Evolutionary conservation across 92 coral and sea anemone genomes (phyloP).

Genomic region (Montipora capitata): DNA sequence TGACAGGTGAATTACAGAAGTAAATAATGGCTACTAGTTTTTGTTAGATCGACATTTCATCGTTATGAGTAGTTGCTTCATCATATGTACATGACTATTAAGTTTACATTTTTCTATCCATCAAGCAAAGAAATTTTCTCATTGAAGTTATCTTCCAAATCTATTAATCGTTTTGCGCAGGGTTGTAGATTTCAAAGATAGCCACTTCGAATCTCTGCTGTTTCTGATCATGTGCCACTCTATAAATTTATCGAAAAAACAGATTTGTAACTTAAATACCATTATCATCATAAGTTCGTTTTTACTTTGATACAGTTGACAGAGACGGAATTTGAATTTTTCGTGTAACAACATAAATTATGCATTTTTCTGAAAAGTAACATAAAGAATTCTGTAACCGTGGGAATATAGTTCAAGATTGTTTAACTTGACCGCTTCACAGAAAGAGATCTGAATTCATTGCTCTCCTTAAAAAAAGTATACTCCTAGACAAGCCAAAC

Average conservation of each 20-base stretch:
- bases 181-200: too few relatives aligned
- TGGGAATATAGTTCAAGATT: not conserved
- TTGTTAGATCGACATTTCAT: too few relatives aligned
- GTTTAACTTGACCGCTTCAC: not conserved
- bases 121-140: too few relatives aligned
- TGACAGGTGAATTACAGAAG: too few relatives aligned
- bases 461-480: not conserved
- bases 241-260: not conserved
- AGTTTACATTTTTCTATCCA: too few relatives aligned
- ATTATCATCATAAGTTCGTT: conserved; percentile 2
- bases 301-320: not conserved
- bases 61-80: too few relatives aligned
- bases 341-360: not conserved
- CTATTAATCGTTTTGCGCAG: too few relatives aligned
- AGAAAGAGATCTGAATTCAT: not conserved
- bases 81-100: too few relatives aligned
- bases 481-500: not conserved
- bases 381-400: not conserved
- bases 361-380: not conserved
- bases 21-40: too few relatives aligned
- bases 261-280: conserved; percentile 4
- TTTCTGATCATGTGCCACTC: not conserved
- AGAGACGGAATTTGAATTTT: not conserved
- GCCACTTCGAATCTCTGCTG: too few relatives aligned
- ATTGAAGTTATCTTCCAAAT: too few relatives aligned